Percentiles rank a stretch among this genome's conserved stretches.
Conservation (phyloP, 2,888 invertebrate genomes). For the Trichogramma dendrolimi region DNA sequence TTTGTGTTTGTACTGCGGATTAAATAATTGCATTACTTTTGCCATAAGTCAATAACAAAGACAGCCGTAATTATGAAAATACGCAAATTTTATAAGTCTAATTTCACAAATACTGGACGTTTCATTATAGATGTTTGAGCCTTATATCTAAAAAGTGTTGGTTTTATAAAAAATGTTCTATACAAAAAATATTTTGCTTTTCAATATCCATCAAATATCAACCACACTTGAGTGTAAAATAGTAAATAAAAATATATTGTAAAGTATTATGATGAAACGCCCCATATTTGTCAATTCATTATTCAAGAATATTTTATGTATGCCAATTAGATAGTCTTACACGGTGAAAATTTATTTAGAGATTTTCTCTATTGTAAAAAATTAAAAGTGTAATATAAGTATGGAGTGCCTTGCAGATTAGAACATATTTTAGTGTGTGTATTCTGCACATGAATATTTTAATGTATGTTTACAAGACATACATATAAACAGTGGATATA, state of each 20-base stretch:
- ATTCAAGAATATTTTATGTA: neutral
- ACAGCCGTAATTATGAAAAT: too few species aligned
- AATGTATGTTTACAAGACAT: slow-evolving; percentile 2
- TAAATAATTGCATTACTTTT: too few species aligned
- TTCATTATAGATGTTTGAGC: too few species aligned
- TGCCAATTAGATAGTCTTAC: neutral
- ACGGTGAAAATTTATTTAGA: slow-evolving; percentile 26
- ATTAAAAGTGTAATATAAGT: slow-evolving; percentile 49
- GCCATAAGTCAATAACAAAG: too few species aligned
- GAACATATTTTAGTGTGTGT: slow-evolving; percentile 36
- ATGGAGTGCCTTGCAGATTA: slow-evolving; percentile 53
- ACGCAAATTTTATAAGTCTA: too few species aligned
- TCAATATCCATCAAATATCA: too few species aligned
- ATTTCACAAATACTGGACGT: too few species aligned
- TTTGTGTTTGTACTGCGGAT: too few species aligned
- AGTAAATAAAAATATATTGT: neutral
- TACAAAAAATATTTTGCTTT: neutral
- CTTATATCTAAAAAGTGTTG: neutral
- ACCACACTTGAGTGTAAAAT: neutral
- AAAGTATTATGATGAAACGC: neutral
- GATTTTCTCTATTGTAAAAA: slow-evolving; percentile 40
- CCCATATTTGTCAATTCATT: neutral
- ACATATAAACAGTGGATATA: slow-evolving; percentile 33
- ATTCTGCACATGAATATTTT: slow-evolving; percentile 20
- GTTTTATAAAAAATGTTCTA: slow-evolving; percentile 1